Evolutionary conservation across 2,113 vertebrate species (phyloP).

Genomic region (Monopterus albus): DNA sequence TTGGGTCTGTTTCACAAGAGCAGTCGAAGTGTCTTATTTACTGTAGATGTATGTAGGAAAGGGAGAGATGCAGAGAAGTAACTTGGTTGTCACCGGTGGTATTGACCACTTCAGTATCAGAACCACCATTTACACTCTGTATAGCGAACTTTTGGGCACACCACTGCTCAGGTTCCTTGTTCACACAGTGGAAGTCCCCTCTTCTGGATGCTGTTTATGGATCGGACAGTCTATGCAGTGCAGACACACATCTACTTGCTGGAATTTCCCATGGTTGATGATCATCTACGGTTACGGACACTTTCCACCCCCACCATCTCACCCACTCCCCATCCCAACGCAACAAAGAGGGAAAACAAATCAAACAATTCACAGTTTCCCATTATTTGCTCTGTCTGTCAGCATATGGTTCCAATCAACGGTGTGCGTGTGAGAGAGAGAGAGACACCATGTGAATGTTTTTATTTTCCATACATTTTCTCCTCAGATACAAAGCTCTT

Average conservation of each 20-base stretch:
- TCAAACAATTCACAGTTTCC: slow-evolving; percentile 83
- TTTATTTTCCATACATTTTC: slow-evolving; percentile 88
- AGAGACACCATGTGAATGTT: slow-evolving; percentile 81
- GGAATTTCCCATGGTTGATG: slow-evolving; percentile 78
- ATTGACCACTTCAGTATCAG: slow-evolving; percentile 2
- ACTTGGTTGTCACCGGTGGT: neutral
- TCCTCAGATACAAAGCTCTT: slow-evolving; percentile 90
- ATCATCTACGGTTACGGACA: slow-evolving; percentile 69
- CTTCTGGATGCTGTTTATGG: slow-evolving; percentile 53
- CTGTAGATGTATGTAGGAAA: slow-evolving; percentile 20
- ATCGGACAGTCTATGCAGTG: slow-evolving; percentile 51
- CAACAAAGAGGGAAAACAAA: slow-evolving; percentile 74
- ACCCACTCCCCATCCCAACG: slow-evolving; percentile 55
- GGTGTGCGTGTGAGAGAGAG: slow-evolving; percentile 36
- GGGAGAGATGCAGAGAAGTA: neutral
- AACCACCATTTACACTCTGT: slow-evolving; percentile 5
- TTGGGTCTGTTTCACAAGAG: slow-evolving; percentile 24
- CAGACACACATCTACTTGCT: slow-evolving; percentile 37
- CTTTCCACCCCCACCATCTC: slow-evolving; percentile 51
- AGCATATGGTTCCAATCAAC: slow-evolving; percentile 93
- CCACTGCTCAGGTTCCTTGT: slow-evolving; percentile 20
- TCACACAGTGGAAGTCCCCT: slow-evolving; percentile 57
- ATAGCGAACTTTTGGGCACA: slow-evolving; percentile 22
- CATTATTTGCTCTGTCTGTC: slow-evolving; percentile 83
- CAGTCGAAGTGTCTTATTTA: neutral